Evolutionary conservation across 2,113 vertebrate species (phyloP).

Genomic region (Apteryx mantelli): DNA sequence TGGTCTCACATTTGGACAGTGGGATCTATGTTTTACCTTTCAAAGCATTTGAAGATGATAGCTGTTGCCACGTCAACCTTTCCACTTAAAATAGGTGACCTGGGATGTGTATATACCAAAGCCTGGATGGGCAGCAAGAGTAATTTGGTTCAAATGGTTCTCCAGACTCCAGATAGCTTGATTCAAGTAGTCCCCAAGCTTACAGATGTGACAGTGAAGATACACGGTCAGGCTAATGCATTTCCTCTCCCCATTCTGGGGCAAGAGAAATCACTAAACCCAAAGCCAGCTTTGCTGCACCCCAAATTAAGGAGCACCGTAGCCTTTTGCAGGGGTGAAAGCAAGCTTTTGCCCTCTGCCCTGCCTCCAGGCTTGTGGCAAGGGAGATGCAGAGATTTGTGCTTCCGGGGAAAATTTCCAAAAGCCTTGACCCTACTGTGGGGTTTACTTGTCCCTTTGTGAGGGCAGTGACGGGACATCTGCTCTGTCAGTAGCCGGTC

Average conservation of each 20-base stretch:
- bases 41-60: background rate
- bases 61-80: background rate
- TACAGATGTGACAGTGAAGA: background rate
- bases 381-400: background rate
- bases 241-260: background rate
- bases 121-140: background rate
- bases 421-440: background rate
- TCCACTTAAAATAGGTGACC: background rate
- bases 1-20: background rate
- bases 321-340: background rate
- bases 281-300: background rate
- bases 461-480: background rate
- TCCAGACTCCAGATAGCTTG: background rate
- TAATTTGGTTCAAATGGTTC: background rate
- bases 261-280: background rate
- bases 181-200: background rate
- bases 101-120: background rate
- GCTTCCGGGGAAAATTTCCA: background rate
- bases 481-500: background rate
- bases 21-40: background rate
- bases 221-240: fast-evolving
- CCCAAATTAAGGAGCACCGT: background rate
- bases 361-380: background rate
- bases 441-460: background rate
- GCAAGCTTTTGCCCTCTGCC: background rate